These are phyloP conservation scores for Odobenus rosmarus DNA, from an alignment of 2,113 vertebrate species.

Conservation along the genomic window DNA sequence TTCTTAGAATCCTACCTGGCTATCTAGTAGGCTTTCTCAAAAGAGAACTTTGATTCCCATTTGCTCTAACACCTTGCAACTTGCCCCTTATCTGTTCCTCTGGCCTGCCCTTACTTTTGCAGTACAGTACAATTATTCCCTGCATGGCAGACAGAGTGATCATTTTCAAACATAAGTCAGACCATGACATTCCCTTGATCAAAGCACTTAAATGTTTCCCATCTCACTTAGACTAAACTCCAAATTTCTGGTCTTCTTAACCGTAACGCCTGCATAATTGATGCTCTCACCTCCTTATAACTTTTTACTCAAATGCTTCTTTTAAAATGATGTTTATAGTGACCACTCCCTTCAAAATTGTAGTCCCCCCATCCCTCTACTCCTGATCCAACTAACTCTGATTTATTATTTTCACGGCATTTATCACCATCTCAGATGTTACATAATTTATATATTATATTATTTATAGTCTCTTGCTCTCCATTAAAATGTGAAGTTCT, in stretches of 20 bases:
- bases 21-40: background rate
- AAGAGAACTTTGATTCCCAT: background rate
- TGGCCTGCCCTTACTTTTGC: background rate
- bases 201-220: background rate
- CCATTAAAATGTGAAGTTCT: background rate
- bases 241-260: background rate
- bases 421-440: background rate
- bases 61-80: background rate
- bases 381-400: background rate
- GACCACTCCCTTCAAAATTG: background rate
- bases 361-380: background rate
- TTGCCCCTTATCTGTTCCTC: background rate
- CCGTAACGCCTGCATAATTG: background rate
- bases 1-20: background rate
- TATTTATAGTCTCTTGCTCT: background rate
- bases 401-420: background rate
- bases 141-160: background rate
- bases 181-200: background rate
- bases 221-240: background rate
- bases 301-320: background rate
- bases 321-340: background rate
- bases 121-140: background rate
- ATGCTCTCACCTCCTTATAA: background rate
- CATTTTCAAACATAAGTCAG: background rate
- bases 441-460: background rate